Conservation (phyloP, 1,140 invertebrate genomes). For the Linepithema humile region DNA sequence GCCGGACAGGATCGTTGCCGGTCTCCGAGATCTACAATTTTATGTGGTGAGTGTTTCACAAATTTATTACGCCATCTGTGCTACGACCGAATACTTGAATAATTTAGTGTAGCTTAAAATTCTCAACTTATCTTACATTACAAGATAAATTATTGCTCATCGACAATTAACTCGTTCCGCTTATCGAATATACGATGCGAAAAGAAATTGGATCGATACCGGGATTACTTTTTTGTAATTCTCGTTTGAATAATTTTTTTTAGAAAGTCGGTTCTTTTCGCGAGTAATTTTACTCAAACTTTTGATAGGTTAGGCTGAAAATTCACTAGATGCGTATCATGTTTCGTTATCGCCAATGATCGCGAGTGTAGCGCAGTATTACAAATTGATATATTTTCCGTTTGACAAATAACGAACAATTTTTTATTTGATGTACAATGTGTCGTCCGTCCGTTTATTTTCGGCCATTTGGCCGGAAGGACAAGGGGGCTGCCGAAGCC, state of each 20-base stretch:
- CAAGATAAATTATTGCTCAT: no score
- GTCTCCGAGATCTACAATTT: constrained; percentile 99
- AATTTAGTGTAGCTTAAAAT: no score
- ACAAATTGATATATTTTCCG: neutral
- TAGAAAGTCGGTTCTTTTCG: neutral
- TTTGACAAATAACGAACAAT: neutral
- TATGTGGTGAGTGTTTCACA: constrained; percentile 93
- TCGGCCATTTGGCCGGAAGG: constrained; percentile 74
- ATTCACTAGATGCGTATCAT: neutral
- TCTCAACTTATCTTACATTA: no score
- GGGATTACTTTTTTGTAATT: no score
- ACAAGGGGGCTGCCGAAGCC: constrained; percentile 74
- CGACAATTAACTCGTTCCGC: no score
- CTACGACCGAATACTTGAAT: no score
- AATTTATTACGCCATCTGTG: neutral
- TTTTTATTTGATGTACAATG: constrained; percentile 51
- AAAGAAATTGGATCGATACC: no score
- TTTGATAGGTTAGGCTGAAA: neutral
- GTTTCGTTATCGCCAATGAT: neutral
- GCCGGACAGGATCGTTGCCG: constrained; percentile 95
- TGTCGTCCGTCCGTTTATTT: constrained; percentile 69
- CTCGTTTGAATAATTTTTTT: no score
- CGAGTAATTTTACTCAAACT: neutral
- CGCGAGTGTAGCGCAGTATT: neutral
- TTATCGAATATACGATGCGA: no score